Base-by-base conservation (phyloP, 2,888 invertebrate genomes). In the Portevinia maculata region DNA sequence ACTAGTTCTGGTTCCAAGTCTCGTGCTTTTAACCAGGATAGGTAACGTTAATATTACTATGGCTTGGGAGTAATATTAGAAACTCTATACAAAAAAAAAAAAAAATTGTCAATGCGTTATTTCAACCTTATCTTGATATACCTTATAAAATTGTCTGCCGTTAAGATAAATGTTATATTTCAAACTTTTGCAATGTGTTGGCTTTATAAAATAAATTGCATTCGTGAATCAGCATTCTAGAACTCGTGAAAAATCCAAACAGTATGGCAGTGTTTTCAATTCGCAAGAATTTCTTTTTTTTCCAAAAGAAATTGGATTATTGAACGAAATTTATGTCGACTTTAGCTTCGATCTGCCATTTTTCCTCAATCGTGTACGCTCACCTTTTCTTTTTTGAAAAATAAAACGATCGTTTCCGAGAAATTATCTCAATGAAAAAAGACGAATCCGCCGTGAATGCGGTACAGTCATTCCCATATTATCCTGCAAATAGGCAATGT, bases 341-440 rank as follows among this genome's bases (percentile, higher is more conserved):
- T 62, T 62, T 48, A 24, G 7, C 8, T 32, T 17, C 30, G 19
- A n/a, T n/a, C n/a, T n/a, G n/a, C n/a, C n/a, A n/a, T 8, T 48
- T 24, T 53, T 34, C 4, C 6, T 15, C 8, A 5, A 5, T 32
- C n/a, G 41, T 0, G n/a, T 13, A 6, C 50, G 19, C 34, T 44
- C 44, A 37, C 19, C 30, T 37, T 28, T 39, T 46, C 30, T 39
- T 62, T 44, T 41, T 19, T 9, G 1, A 0, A 13, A 28, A 15
- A 17, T 6, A 15, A 70, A 50, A 41, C 46, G 21, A 39, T 53
- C 21, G 44, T 13, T 78, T 39, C 32, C 41, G 44, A 52, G 50
- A 79, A 79, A 44, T 79, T 39, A 55, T 50, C 15, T 48, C 24
- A 15, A 9, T 7, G 19, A 48, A 48, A 39, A 15, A 53, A 53